Conservation (phyloP, 2,113 vertebrate species). For the Orycteropus afer region DNA sequence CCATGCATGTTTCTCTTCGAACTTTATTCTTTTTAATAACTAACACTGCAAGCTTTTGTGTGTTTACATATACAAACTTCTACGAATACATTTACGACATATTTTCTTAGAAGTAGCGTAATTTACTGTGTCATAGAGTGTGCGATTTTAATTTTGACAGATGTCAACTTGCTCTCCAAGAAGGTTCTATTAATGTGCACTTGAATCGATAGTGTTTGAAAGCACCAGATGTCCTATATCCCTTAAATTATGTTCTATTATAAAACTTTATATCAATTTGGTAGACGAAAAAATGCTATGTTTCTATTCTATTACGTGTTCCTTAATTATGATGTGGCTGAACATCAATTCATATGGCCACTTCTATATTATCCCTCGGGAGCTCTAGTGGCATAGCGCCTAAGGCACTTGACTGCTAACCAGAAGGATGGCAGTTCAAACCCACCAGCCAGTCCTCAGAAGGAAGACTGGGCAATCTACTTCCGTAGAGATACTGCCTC, state of each 20-base stretch:
- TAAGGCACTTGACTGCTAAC: no score
- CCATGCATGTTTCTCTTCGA: background rate
- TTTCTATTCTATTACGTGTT: background rate
- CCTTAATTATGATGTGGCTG: background rate
- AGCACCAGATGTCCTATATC: background rate
- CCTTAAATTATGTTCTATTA: background rate
- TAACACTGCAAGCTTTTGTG: background rate
- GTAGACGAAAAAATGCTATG: background rate
- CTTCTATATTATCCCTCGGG: background rate
- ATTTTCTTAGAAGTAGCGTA: background rate
- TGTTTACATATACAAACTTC: background rate
- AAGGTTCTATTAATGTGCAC: background rate
- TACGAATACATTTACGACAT: background rate
- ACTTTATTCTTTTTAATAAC: background rate
- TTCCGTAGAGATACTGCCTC: no score
- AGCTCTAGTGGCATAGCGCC: no score
- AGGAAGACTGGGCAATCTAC: no score
- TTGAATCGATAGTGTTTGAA: background rate
- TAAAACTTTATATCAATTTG: background rate
- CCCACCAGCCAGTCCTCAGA: no score
- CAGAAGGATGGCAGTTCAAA: no score
- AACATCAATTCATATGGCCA: background rate
- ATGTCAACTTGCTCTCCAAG: background rate
- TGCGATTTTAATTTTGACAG: conserved; percentile 24
- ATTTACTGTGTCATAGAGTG: background rate